Percentiles rank a stretch among this genome's conserved stretches.
These are phyloP conservation scores for Peromyscus melanophrys DNA, from an alignment of 2,797 vertebrate species.

Conservation along the genomic window DNA sequence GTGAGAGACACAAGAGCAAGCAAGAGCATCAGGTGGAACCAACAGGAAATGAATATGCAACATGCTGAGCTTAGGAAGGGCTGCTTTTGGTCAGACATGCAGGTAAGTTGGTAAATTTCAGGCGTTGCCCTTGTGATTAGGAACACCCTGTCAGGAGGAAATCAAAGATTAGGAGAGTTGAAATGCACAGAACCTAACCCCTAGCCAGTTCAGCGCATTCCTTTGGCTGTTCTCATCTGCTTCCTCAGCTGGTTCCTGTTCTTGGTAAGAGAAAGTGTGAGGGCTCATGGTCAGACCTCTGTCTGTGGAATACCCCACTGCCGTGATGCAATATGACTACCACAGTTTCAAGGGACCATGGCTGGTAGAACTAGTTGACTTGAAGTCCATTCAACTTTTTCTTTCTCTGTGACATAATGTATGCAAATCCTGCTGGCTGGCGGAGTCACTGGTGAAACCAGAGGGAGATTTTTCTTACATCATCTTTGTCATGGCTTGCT, in stretches of 20 bases:
- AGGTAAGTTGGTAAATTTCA: neutral
- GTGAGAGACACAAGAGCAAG: rapidly evolving
- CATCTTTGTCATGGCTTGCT: neutral
- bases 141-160: neutral
- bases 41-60: neutral
- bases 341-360: constrained; percentile 5
- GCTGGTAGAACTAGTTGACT: constrained; percentile 38
- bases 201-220: neutral
- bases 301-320: constrained; percentile 55
- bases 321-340: neutral
- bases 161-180: neutral
- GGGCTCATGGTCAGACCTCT: neutral
- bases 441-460: constrained; percentile 47
- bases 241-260: constrained; percentile 45
- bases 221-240: neutral
- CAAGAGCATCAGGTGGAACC: neutral
- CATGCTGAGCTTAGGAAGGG: neutral
- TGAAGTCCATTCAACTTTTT: constrained; percentile 74
- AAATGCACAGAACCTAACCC: neutral
- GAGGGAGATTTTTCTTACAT: constrained; percentile 55
- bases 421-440: constrained; percentile 68
- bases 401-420: constrained; percentile 61
- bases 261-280: constrained; percentile 66
- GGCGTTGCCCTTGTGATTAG: neutral
- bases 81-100: neutral